Conservation (phyloP, 1,140 invertebrate genomes). For the Ceratina australensis region DNA sequence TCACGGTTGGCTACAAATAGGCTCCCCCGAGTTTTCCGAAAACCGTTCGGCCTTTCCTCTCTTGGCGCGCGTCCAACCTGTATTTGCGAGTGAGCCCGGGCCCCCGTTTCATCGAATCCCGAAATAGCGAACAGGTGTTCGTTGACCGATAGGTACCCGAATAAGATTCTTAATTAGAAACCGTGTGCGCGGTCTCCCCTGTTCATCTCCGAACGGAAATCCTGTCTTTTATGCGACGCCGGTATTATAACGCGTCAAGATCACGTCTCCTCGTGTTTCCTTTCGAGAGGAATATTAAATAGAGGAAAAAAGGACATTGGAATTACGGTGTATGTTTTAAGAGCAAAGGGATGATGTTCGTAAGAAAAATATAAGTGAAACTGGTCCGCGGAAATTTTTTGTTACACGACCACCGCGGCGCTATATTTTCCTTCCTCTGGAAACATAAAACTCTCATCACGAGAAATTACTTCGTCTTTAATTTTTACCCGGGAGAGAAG, state of each 20-base stretch:
- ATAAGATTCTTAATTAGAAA: background rate
- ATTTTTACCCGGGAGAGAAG: no score
- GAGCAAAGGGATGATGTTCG: background rate
- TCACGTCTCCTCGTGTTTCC: no score
- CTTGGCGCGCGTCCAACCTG: slow-evolving; percentile 44
- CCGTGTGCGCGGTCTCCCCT: no score
- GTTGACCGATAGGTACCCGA: background rate
- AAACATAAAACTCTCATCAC: no score
- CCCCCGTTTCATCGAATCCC: slow-evolving; percentile 16
- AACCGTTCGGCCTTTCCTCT: background rate
- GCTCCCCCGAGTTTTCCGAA: slow-evolving; percentile 24
- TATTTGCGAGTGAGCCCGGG: no score
- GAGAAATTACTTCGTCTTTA: no score
- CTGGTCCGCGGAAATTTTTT: background rate
- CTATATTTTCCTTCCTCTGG: background rate
- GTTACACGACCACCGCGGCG: no score
- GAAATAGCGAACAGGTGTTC: slow-evolving; percentile 22
- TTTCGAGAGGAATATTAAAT: slow-evolving; percentile 1
- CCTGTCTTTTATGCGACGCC: no score
- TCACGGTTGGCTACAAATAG: slow-evolving; percentile 19
- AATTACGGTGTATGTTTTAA: background rate
- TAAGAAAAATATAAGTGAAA: background rate
- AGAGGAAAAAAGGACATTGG: background rate
- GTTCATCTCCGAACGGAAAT: no score
- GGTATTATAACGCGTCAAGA: no score